Evolutionary conservation across 92 coral and sea anemone genomes (phyloP), one percentile per base, ranked within the genome.

Genomic region (Siderastrea siderea): DNA sequence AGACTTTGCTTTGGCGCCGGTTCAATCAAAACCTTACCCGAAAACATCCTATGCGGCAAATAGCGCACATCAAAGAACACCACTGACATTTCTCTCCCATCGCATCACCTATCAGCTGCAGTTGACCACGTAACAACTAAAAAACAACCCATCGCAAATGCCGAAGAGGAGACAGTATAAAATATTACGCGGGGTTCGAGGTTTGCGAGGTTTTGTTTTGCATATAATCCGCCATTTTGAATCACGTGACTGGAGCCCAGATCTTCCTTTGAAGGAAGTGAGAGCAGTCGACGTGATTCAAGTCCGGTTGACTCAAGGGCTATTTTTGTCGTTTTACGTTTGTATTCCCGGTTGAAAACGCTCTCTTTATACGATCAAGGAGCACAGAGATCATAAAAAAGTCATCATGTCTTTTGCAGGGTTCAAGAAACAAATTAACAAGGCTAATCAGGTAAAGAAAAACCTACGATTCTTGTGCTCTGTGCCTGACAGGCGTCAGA

Each of bases 381-480:
- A 74, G 87, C 38, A 26, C 2, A 73, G 45, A 60, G 65, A 73
- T 73, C 69, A 82, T 15, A 71, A 7, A 4, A 66, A 72, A 48
- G 71, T 53, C 88, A 94, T 54, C 74, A 98, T 98, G 99, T 98
- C 99, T 75, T 71, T 96, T 4, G 99, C 99, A 49, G 99, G 99
- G n/a, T 98, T 98, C 82, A 98, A 92, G 83, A 98, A 98, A 72
- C 99, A 98, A 71, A 94, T 93, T 47, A 98, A 98, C 94, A 98
- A 98, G 78, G 98, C 99, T 48, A 98, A 98, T 75, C 99, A 98
- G 99, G 99, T 98, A 66, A 51, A 87, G 65, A 82, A 7, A 9
- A 26, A 57, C 0, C 48, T 50, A 12, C 1, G 60, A 15, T 53
- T 68, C n/a, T 78, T 47, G 52, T 38, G 49, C 47, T 16, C 6